phyloP scores from a whole-genome alignment of 2,113 vertebrate genomes.

The Physeter macrocephalus region DNA sequence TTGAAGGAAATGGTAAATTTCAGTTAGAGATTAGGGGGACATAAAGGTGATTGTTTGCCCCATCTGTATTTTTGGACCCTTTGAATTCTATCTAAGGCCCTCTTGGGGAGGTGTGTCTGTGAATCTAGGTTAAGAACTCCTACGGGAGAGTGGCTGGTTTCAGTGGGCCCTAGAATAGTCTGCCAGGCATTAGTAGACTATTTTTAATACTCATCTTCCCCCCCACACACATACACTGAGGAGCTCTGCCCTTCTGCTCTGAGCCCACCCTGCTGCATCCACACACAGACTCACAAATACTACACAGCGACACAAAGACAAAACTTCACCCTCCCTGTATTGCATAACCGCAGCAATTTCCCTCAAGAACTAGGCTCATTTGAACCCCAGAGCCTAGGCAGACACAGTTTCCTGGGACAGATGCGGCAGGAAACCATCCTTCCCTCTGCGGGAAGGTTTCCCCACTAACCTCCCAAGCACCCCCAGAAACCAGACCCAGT shows the following conservation, averaged over 20 bases:
- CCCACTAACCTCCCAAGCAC: neutral
- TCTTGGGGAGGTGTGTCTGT: neutral
- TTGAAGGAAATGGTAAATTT: conserved; percentile 29
- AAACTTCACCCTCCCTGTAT: neutral
- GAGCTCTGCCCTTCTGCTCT: neutral
- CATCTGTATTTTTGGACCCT: neutral
- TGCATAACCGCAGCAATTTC: neutral
- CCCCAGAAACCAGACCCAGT: neutral
- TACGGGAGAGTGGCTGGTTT: neutral
- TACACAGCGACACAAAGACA: neutral
- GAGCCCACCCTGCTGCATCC: neutral
- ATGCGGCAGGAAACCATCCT: neutral
- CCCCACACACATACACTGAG: neutral
- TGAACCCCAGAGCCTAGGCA: neutral
- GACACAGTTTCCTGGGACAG: neutral
- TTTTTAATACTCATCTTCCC: neutral
- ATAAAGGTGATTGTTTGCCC: neutral
- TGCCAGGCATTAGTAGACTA: neutral
- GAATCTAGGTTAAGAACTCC: conserved; percentile 9
- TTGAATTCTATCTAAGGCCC: conserved; percentile 5
- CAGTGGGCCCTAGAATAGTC: neutral
- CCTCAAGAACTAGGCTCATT: neutral
- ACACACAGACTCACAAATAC: neutral
- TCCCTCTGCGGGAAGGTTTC: neutral
- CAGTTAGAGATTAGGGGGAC: neutral